phyloP scores from a whole-genome alignment of 2,113 vertebrate genomes.

The Alosa alosa region DNA sequence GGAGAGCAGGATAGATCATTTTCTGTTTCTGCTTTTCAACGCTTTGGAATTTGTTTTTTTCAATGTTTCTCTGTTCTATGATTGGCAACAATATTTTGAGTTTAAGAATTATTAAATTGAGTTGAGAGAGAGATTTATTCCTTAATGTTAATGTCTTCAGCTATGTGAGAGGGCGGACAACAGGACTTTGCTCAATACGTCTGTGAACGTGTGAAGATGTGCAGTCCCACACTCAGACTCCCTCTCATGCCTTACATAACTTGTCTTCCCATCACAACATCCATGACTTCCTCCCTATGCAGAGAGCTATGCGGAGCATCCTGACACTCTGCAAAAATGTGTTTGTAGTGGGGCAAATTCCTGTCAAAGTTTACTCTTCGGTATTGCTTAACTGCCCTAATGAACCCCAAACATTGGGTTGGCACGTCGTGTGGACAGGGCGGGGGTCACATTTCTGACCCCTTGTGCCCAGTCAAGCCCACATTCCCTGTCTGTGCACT shows the following conservation, averaged over 20 bases:
- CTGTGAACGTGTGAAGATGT: conserved; percentile 7
- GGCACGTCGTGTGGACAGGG: background rate
- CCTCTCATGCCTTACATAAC: background rate
- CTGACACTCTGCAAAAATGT: background rate
- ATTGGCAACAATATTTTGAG: no score
- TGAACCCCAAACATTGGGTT: background rate
- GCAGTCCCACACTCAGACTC: background rate
- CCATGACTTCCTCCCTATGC: background rate
- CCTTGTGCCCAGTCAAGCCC: no score
- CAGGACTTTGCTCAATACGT: background rate
- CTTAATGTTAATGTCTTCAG: conserved; percentile 28
- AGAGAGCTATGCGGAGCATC: background rate
- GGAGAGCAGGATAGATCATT: background rate
- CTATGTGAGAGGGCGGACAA: background rate
- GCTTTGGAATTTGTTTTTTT: no score
- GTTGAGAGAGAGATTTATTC: no score
- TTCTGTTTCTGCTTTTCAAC: no score
- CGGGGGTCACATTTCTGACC: no score
- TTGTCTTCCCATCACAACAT: background rate
- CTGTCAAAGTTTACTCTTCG: background rate
- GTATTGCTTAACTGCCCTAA: background rate
- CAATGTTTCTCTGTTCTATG: no score
- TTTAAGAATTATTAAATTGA: no score
- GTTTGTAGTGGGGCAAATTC: background rate
- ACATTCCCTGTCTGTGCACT: no score